Percentiles rank a stretch among this genome's conserved stretches.
Evolutionary conservation across 2,888 invertebrate genomes (phyloP).

Genomic region (Stenodera caucasica): DNA sequence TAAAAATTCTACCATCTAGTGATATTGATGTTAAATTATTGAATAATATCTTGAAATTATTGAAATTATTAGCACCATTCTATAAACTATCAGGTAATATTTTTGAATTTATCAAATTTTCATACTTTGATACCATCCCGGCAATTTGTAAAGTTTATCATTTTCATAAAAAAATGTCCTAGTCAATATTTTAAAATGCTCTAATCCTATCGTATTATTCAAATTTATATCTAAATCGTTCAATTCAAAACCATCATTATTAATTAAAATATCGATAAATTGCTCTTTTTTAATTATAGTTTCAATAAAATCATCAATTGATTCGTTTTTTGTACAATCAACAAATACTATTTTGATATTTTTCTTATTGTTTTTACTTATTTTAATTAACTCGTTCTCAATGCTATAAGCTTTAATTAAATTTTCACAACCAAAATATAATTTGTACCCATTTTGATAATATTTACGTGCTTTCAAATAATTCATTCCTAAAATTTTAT

Average conservation of each 20-base stretch:
- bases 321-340: conserved; percentile 13
- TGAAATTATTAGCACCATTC: conserved; percentile 43
- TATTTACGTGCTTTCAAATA: conserved; percentile 24
- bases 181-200: conserved; percentile 22
- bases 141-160: conserved; percentile 12
- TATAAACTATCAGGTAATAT: conserved; percentile 42
- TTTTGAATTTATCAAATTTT: not conserved
- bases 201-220: conserved; percentile 16
- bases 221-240: conserved; percentile 22
- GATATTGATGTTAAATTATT: conserved; percentile 66
- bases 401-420: conserved; percentile 14
- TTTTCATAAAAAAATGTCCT: conserved; percentile 16
- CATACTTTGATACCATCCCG: conserved; percentile 14
- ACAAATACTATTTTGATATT: conserved; percentile 14
- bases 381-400: conserved; percentile 19
- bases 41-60: conserved; percentile 54
- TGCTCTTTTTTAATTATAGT: conserved; percentile 15
- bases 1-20: conserved; percentile 66
- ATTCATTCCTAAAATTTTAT: conserved; percentile 24
- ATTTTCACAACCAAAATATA: conserved; percentile 21
- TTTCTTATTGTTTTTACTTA: conserved; percentile 19
- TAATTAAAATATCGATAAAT: conserved; percentile 19
- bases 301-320: conserved; percentile 17
- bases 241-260: conserved; percentile 24
- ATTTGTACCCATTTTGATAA: conserved; percentile 16